Percentiles rank a stretch among this genome's conserved stretches.
Evolutionary conservation across 2,797 vertebrate genomes (phyloP).

Genomic region (Hippopotamyrus pictus): DNA sequence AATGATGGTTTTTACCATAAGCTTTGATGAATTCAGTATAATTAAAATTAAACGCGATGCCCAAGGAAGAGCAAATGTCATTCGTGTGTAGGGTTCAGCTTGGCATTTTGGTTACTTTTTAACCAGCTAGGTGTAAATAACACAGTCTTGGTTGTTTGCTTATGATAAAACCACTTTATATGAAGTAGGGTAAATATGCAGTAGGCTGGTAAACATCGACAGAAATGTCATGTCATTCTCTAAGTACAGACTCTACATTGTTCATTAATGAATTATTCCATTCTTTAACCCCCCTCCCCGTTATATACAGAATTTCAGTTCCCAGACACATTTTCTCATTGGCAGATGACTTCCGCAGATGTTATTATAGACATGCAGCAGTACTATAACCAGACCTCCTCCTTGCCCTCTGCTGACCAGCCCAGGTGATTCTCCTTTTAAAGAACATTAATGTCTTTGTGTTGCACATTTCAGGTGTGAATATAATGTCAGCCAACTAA

Average conservation of each 20-base stretch:
- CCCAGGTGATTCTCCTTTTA: background rate
- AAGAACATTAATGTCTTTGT: slow-evolving; percentile 7
- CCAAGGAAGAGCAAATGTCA: slow-evolving; percentile 55
- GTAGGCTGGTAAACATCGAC: slow-evolving; percentile 21
- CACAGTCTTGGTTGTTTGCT: slow-evolving; percentile 45
- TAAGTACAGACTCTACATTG: background rate
- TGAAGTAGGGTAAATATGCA: slow-evolving; percentile 29
- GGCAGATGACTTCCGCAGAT: slow-evolving; percentile 1
- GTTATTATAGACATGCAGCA: background rate
- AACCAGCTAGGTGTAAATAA: slow-evolving; percentile 43
- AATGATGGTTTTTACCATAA: background rate
- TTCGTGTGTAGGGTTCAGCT: slow-evolving; percentile 48
- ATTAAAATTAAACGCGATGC: background rate
- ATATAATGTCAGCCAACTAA: background rate
- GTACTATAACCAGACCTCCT: background rate
- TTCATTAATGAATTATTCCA: background rate
- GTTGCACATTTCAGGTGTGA: background rate
- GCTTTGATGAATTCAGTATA: background rate
- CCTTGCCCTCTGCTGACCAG: background rate
- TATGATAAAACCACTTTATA: slow-evolving; percentile 46
- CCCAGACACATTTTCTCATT: background rate
- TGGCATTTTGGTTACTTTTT: slow-evolving; percentile 60
- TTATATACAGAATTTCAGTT: background rate
- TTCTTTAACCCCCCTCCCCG: background rate
- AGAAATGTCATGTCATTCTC: background rate